These are phyloP conservation scores for Edolisoma coerulescens DNA, from an alignment of 2,113 vertebrate genomes.

Conservation along the genomic window DNA sequence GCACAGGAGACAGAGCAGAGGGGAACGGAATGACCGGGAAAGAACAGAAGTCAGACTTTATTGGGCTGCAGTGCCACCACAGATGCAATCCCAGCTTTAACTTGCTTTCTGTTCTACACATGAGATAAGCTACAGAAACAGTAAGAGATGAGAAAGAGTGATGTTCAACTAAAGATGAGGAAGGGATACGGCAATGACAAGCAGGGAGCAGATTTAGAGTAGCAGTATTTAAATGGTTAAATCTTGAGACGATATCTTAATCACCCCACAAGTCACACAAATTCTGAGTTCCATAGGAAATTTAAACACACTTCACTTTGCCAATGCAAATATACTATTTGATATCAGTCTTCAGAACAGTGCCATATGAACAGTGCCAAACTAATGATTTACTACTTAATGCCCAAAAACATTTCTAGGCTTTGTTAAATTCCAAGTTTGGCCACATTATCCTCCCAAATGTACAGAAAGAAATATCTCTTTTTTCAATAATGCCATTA, in stretches of 20 bases:
- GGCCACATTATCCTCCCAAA: background rate
- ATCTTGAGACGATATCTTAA: background rate
- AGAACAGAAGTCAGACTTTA: background rate
- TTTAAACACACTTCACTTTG: background rate
- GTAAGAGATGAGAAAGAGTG: background rate
- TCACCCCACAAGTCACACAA: background rate
- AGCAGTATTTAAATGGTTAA: background rate
- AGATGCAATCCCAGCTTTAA: background rate
- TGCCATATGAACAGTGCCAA: background rate
- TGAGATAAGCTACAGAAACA: background rate
- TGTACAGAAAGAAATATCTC: background rate
- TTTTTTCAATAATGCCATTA: background rate
- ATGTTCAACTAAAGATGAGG: background rate
- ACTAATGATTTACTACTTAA: background rate
- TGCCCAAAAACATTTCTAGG: background rate
- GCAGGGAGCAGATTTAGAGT: background rate
- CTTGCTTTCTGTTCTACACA: background rate
- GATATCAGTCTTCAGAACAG: background rate
- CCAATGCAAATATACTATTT: background rate
- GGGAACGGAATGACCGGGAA: background rate
- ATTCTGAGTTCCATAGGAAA: background rate
- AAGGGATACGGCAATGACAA: fast-evolving
- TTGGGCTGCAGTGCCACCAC: background rate
- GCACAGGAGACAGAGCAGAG: fast-evolving
- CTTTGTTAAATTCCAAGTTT: background rate